phyloP scores from a whole-genome alignment of 2,113 vertebrate genomes.

The Lepisosteus osseus region DNA sequence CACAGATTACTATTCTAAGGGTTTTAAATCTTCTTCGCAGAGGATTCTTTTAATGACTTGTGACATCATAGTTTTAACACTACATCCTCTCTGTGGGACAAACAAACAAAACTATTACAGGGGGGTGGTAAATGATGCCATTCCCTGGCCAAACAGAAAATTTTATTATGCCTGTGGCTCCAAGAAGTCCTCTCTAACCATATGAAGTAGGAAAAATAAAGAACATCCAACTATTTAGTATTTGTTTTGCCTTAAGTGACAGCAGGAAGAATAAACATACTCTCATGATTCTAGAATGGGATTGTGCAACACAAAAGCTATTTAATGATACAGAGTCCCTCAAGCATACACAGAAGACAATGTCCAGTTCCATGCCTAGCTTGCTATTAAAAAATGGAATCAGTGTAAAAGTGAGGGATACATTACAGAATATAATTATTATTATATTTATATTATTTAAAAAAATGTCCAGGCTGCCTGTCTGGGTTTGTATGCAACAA shows the following conservation, averaged over 20 bases:
- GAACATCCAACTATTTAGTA: not conserved
- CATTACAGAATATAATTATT: conserved; percentile 19
- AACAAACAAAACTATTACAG: conserved; percentile 6
- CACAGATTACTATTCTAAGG: too few relatives aligned
- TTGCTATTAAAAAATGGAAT: too few relatives aligned
- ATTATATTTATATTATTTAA: conserved; percentile 5
- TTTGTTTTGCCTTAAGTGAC: conserved; percentile 19
- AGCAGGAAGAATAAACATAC: conserved; percentile 10
- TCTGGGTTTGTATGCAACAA: conserved; percentile 24
- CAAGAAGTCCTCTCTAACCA: not conserved
- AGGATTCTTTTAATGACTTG: conserved; percentile 10
- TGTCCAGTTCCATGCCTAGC: not conserved
- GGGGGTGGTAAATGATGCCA: not conserved
- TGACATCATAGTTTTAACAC: conserved; percentile 6
- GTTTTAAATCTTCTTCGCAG: too few relatives aligned
- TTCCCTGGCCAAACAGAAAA: conserved; percentile 4
- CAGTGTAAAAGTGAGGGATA: not conserved
- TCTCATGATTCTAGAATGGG: not conserved
- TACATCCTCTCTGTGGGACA: conserved; percentile 7
- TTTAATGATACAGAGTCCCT: not conserved
- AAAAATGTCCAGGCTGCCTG: conserved; percentile 15
- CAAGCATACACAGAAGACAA: not conserved
- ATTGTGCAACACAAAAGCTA: conserved; percentile 10
- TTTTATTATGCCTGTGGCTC: not conserved
- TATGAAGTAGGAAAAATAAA: not conserved